Evolutionary conservation across 2,797 vertebrate species (phyloP).

Genomic region (Etheostoma nigrum): DNA sequence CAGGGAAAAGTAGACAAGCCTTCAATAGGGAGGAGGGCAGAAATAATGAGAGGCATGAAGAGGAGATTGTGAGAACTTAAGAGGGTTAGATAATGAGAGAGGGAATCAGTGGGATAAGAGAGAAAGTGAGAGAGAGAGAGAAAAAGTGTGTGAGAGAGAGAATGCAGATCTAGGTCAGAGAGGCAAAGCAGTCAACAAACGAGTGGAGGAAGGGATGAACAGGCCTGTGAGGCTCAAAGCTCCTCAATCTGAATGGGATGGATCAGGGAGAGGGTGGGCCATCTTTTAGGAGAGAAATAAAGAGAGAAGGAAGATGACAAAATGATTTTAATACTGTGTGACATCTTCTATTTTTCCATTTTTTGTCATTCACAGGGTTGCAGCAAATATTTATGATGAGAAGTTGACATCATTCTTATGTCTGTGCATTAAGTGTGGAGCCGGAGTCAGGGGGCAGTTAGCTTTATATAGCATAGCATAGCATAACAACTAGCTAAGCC

Average conservation of each 20-base stretch:
- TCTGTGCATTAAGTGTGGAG: neutral
- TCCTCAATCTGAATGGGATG: conserved; percentile 53
- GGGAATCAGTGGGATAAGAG: conserved; percentile 54
- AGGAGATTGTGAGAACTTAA: conserved; percentile 73
- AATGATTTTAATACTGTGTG: neutral
- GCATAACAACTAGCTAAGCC: neutral
- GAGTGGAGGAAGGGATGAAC: conserved; percentile 70
- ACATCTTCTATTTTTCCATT: conserved; percentile 12
- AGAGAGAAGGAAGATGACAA: conserved; percentile 10
- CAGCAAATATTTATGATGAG: conserved; percentile 1
- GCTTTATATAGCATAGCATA: neutral
- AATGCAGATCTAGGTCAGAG: conserved; percentile 79
- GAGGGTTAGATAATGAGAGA: conserved; percentile 74
- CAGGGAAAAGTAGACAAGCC: conserved; percentile 40
- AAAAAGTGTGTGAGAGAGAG: conserved; percentile 21
- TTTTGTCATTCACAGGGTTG: conserved; percentile 4
- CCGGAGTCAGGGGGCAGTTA: neutral
- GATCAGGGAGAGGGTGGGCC: conserved; percentile 34
- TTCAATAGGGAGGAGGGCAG: conserved; percentile 42
- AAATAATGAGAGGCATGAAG: conserved; percentile 72
- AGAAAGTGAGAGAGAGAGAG: conserved; percentile 16
- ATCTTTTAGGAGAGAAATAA: conserved; percentile 20
- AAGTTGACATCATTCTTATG: neutral
- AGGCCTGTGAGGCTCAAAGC: conserved; percentile 52
- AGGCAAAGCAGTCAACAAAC: conserved; percentile 65